A percentile compares a stretch with the other conserved stretches of the same genome.
phyloP scores from a whole-genome alignment of 2,888 invertebrate genomes.

The Volucella zonaria region DNA sequence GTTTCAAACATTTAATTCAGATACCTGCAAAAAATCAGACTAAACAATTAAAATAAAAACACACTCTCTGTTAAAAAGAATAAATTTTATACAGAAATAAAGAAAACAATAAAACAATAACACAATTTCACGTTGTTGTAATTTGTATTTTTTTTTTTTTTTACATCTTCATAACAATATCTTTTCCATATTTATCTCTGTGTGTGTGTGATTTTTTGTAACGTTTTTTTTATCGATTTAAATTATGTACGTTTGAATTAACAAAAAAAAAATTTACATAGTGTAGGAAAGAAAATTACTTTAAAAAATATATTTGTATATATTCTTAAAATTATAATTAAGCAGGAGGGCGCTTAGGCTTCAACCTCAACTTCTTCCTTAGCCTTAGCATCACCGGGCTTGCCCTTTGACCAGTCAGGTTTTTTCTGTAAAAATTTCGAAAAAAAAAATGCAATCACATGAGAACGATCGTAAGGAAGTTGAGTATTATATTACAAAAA shows the following conservation, averaged over 20 bases:
- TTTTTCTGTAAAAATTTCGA: constrained; percentile 89
- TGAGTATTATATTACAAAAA: constrained; percentile 37
- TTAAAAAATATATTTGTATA: constrained; percentile 81
- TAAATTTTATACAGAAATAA: constrained; percentile 51
- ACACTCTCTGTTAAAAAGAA: constrained; percentile 37
- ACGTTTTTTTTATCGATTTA: constrained; percentile 74
- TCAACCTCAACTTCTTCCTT: constrained; percentile 92
- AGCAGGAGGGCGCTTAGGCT: constrained; percentile 87
- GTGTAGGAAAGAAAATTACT: constrained; percentile 77
- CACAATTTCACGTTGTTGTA: constrained; percentile 57
- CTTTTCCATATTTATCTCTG: constrained; percentile 71
- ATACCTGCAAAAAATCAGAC: too few relatives aligned
- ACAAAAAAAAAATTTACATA: constrained; percentile 71
- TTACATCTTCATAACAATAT: constrained; percentile 75
- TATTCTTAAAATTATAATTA: constrained; percentile 79
- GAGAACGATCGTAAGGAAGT: not conserved
- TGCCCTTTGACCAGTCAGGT: constrained; percentile 96
- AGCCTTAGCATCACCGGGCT: constrained; percentile 93
- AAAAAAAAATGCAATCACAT: constrained; percentile 24
- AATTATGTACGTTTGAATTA: constrained; percentile 75
- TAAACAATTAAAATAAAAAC: not conserved
- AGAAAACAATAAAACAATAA: constrained; percentile 54
- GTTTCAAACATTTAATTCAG: too few relatives aligned
- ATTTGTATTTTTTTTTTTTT: constrained; percentile 69
- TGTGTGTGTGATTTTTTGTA: constrained; percentile 70